phyloP scores from a whole-genome alignment of 2,113 vertebrate genomes.

The Emydura subglobosa region DNA sequence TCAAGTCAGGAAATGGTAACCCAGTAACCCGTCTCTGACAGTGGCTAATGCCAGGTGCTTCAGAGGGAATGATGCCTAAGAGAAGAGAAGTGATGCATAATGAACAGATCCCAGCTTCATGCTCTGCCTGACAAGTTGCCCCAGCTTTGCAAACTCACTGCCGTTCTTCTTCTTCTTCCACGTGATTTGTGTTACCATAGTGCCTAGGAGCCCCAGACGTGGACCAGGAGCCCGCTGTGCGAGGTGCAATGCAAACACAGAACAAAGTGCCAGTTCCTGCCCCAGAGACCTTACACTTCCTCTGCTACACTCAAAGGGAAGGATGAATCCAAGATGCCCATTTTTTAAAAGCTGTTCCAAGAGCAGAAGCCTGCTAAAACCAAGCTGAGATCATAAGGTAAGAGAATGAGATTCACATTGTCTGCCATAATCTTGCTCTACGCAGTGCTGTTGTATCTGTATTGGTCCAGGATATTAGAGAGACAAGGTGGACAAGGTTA shows the following conservation, averaged over 20 bases:
- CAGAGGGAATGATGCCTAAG: no score
- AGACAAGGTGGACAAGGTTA: no score
- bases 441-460: not conserved
- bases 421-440: slow-evolving; percentile 23
- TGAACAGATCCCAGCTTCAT: not conserved
- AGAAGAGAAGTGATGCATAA: not conserved
- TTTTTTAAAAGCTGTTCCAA: not conserved
- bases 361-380: slow-evolving; percentile 7
- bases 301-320: slow-evolving; percentile 1
- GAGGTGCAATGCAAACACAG: no score
- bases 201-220: no score
- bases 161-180: not conserved
- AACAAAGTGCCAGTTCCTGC: no score
- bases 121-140: slow-evolving; percentile 11
- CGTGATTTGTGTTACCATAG: no score
- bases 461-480: no score
- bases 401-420: slow-evolving; percentile 7
- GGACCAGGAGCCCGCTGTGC: no score
- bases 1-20: not conserved
- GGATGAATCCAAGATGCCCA: slow-evolving; percentile 12
- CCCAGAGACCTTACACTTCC: no score
- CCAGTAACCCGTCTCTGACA: no score
- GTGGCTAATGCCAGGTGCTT: no score
- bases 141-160: slow-evolving; percentile 16
- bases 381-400: slow-evolving; percentile 50